Conservation (phyloP, 2,888 invertebrate genomes). For the Fabriciana adippe region DNA sequence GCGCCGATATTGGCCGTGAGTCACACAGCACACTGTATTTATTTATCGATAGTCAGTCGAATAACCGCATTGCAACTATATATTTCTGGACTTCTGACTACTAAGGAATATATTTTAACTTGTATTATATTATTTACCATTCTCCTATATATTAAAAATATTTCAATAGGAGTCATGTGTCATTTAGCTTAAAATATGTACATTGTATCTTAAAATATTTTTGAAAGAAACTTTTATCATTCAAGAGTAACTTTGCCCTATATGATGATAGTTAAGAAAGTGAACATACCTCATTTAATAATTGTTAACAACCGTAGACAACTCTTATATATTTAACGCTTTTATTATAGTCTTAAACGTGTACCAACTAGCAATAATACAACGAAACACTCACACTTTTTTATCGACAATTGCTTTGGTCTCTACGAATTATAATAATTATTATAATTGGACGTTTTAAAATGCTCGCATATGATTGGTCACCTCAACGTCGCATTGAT, state of each 20-base stretch:
- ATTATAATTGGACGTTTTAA: too few species aligned
- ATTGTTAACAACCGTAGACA: too few species aligned
- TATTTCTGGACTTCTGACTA: constrained; percentile 15
- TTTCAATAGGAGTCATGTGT: background rate
- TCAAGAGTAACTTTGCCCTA: too few species aligned
- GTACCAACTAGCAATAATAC: too few species aligned
- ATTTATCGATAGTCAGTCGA: constrained; percentile 43
- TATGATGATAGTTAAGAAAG: too few species aligned
- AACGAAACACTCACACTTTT: too few species aligned
- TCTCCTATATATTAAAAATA: constrained; percentile 7
- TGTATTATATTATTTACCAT: constrained; percentile 15
- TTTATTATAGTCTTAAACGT: too few species aligned
- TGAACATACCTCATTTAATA: too few species aligned
- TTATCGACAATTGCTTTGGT: too few species aligned
- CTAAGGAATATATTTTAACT: constrained; percentile 15
- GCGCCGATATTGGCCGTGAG: constrained; percentile 58
- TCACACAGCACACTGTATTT: constrained; percentile 51
- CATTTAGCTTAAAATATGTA: background rate
- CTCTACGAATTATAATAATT: too few species aligned
- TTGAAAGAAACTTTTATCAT: too few species aligned
- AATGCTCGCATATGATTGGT: background rate
- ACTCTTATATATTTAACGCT: too few species aligned
- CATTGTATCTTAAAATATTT: background rate
- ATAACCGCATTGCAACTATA: constrained; percentile 41
- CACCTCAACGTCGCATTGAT: background rate